A percentile compares a stretch with the other conserved stretches of the same genome.
Evolutionary conservation across 2,888 invertebrate species (phyloP).

Genomic region (Drosophila barbarae): DNA sequence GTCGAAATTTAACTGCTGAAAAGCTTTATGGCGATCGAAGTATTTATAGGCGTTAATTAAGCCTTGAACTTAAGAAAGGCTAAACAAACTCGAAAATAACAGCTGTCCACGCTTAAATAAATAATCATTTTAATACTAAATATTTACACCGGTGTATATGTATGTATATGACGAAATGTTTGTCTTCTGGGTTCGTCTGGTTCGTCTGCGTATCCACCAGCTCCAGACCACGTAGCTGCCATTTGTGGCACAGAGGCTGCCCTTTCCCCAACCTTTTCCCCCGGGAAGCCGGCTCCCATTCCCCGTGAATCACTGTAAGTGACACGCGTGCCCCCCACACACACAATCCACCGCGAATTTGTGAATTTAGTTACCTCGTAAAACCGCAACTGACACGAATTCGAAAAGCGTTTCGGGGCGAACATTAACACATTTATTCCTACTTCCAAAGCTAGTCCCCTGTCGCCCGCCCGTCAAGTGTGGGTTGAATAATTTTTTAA

Average conservation of each 20-base stretch:
- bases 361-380: constrained; percentile 61
- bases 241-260: constrained; percentile 44
- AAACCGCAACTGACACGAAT: constrained; percentile 74
- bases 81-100: constrained; percentile 17
- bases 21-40: background rate
- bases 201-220: background rate
- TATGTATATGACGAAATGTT: constrained; percentile 11
- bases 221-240: constrained; percentile 59
- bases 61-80: constrained; percentile 37
- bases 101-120: constrained; percentile 37
- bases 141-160: constrained; percentile 8
- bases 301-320: constrained; percentile 54
- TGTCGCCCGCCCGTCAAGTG: constrained; percentile 48
- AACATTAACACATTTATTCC: constrained; percentile 63
- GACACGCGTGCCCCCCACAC: constrained; percentile 51
- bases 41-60: constrained; percentile 34
- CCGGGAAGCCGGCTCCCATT: constrained; percentile 48
- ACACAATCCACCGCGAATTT: constrained; percentile 34
- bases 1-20: constrained; percentile 11
- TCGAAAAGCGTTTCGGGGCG: constrained; percentile 68
- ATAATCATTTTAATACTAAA: constrained; percentile 1
- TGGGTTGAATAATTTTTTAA: constrained; percentile 67
- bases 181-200: background rate
- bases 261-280: constrained; percentile 30
- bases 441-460: constrained; percentile 28